Evolutionary conservation across 2,113 vertebrate species (phyloP).

Genomic region (Eublepharis macularius): DNA sequence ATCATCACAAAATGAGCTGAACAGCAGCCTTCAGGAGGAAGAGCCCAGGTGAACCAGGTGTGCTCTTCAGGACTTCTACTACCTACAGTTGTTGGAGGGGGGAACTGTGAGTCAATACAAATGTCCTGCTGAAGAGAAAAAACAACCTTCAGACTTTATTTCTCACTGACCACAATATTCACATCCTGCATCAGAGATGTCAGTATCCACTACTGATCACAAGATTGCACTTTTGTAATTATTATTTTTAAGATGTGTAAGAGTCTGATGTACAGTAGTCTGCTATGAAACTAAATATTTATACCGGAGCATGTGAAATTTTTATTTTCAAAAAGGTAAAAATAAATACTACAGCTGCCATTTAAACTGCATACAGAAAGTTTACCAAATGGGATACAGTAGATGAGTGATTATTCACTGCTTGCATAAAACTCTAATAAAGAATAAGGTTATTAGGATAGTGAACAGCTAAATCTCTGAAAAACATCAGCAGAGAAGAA

Average conservation of each 20-base stretch:
- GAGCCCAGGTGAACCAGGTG: neutral
- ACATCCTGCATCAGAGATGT: neutral
- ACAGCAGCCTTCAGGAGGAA: neutral
- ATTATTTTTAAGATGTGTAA: neutral
- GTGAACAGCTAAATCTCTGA: neutral
- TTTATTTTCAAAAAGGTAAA: neutral
- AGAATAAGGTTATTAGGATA: neutral
- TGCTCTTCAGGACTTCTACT: neutral
- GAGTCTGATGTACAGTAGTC: neutral
- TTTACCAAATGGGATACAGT: neutral
- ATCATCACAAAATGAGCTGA: no score
- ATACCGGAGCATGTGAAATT: neutral
- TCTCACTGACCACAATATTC: neutral
- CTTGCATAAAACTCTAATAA: neutral
- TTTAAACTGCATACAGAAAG: neutral
- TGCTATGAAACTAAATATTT: neutral
- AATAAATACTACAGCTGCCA: fast-evolving
- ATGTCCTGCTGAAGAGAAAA: neutral
- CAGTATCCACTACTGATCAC: neutral
- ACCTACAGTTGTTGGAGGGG: neutral
- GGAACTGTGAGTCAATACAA: neutral
- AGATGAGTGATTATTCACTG: neutral
- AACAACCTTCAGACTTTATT: neutral
- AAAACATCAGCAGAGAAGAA: no score
- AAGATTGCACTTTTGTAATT: neutral